phyloP scores from a whole-genome alignment of 2,113 vertebrate genomes.

The Boleophthalmus pectinirostris region DNA sequence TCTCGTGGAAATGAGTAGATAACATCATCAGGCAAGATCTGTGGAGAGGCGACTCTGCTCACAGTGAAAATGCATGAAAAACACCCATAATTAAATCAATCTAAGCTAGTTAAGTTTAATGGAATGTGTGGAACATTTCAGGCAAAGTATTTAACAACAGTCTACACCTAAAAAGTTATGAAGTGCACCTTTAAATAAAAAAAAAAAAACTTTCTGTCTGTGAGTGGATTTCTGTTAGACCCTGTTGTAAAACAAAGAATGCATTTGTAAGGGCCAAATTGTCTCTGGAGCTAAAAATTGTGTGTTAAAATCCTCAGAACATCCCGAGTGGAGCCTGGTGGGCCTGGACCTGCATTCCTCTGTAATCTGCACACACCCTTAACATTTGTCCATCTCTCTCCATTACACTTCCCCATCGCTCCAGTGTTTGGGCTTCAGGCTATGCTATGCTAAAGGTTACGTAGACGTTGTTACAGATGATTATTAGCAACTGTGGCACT shows the following conservation, averaged over 20 bases:
- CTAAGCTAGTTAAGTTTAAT: too few species aligned
- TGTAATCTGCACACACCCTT: conserved; percentile 65
- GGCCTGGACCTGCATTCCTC: conserved; percentile 61
- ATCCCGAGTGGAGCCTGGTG: conserved; percentile 47
- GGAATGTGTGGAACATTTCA: too few species aligned
- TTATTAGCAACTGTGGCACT: too few species aligned
- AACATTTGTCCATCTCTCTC: conserved; percentile 60
- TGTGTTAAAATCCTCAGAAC: conserved; percentile 49
- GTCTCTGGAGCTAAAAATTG: conserved; percentile 55
- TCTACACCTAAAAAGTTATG: too few species aligned
- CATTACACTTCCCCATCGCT: conserved; percentile 18
- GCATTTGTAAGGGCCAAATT: conserved; percentile 10
- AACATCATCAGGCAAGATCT: too few species aligned
- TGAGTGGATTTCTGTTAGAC: conserved; percentile 19
- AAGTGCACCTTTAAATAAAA: too few species aligned
- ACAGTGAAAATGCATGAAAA: too few species aligned
- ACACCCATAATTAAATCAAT: too few species aligned
- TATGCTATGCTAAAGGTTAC: conserved; percentile 2
- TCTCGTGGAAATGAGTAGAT: too few species aligned
- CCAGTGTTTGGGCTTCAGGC: neutral
- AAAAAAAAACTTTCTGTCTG: too few species aligned
- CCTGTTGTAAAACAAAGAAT: neutral
- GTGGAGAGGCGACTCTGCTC: too few species aligned
- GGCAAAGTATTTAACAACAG: too few species aligned
- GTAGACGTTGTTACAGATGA: neutral